These are phyloP conservation scores for Caligus rogercresseyi DNA, from an alignment of 1,140 invertebrate species.

Conservation along the genomic window DNA sequence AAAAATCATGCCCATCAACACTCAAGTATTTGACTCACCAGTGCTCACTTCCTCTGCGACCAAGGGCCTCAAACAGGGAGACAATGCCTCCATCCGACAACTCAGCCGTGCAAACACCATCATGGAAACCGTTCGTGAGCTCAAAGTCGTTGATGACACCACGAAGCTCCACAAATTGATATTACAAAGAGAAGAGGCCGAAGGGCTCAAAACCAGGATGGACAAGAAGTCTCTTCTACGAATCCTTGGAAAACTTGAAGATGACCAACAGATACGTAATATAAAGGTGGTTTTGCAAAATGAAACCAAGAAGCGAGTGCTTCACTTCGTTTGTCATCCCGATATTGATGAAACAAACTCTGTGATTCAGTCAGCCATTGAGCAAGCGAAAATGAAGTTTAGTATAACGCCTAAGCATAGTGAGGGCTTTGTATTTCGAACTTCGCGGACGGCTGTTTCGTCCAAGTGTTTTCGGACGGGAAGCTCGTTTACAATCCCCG, in stretches of 20 bases:
- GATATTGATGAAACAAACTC: slow-evolving; percentile 31
- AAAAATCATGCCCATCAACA: background rate
- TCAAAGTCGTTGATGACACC: slow-evolving; percentile 38
- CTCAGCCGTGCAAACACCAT: slow-evolving; percentile 41
- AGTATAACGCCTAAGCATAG: slow-evolving; percentile 24
- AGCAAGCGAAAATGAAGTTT: slow-evolving; percentile 43
- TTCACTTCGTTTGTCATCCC: slow-evolving; percentile 41
- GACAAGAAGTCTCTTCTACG: slow-evolving; percentile 42
- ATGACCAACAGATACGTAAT: slow-evolving; percentile 40
- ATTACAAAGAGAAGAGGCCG: slow-evolving; percentile 34
- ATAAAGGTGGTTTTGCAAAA: slow-evolving; percentile 37
- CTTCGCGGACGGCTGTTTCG: slow-evolving; percentile 44
- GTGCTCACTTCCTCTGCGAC: slow-evolving; percentile 24
- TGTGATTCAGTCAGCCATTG: slow-evolving; percentile 38
- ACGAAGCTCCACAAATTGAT: slow-evolving; percentile 36
- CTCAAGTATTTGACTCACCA: background rate
- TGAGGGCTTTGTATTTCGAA: slow-evolving; percentile 32
- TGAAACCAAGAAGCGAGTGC: slow-evolving; percentile 28
- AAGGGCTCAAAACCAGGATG: slow-evolving; percentile 36
- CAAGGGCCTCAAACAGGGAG: slow-evolving; percentile 26
- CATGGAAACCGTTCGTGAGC: slow-evolving; percentile 37
- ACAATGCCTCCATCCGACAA: slow-evolving; percentile 29
- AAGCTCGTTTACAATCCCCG: background rate
- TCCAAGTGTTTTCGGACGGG: slow-evolving; percentile 33
- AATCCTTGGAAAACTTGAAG: slow-evolving; percentile 36